Evolutionary conservation across 2,113 vertebrate genomes (phyloP).

Genomic region (Casuarius casuarius): DNA sequence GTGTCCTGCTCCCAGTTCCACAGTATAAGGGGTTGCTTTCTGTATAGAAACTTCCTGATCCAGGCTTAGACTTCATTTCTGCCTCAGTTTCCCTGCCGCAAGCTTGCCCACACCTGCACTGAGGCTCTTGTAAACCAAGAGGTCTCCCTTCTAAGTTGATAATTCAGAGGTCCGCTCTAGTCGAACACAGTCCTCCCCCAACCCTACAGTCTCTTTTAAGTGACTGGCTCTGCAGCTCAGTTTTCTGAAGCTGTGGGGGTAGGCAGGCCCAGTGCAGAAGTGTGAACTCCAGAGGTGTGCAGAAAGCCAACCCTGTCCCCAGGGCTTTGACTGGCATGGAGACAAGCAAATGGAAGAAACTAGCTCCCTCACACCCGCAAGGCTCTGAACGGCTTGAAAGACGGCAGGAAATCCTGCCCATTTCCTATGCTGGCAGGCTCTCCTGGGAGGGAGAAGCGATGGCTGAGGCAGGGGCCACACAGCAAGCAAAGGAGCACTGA

Average conservation of each 20-base stretch:
- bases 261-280: neutral
- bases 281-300: neutral
- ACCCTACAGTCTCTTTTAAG: neutral
- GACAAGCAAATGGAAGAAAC: conserved; percentile 40
- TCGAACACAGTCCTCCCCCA: neutral
- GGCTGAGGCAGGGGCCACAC: neutral
- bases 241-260: accelerated
- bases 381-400: conserved; percentile 42
- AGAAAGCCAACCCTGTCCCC: neutral
- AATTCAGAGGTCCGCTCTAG: neutral
- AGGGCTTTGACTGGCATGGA: conserved; percentile 27
- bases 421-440: conserved; percentile 11
- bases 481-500: neutral
- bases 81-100: neutral
- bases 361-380: neutral
- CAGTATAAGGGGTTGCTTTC: neutral
- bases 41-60: neutral
- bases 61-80: neutral
- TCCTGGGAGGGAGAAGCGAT: neutral
- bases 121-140: neutral
- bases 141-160: neutral
- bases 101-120: neutral
- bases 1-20: neutral
- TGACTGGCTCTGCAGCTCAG: neutral
- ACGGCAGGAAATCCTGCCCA: conserved; percentile 54